Base-by-base conservation (phyloP, 1,140 invertebrate genomes). In the Bombus difficillimus region DNA sequence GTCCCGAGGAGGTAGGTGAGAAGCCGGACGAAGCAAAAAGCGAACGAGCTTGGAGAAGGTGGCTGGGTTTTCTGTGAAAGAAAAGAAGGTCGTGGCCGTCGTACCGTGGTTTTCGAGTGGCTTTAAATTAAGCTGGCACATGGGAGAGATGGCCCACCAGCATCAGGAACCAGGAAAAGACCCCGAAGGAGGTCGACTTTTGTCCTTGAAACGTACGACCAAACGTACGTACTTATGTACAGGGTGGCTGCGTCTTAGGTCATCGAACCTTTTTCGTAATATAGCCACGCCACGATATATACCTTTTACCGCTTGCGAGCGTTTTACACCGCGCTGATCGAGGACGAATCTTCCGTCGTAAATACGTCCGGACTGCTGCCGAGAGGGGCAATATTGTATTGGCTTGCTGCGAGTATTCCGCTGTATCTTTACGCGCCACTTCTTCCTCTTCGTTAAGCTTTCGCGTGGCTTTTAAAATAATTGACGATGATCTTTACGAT, bases 181-280 rank as follows among this genome's bases (percentile, higher is more conserved):
- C 84, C 78, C 53, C 72, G 85, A 89, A 92, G 87, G 89, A 90
- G 86, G 88, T 88, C 92, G 81, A 88, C 83, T 85, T 81, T 91
- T 87, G 87, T 91, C 85, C 90, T 92, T 89, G 86, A 86, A 90
- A 90, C 73, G 83, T 72, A 77, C 72, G 78, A 86, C 73, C 62
- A 62, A 41, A 43, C 25, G 34, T 22, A 39, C 64, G 41, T 66
- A 73, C 47, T 41, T 32, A 32, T 53, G 22, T 32, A 22, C 34
- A 78, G 79, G 87, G 68, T 84, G 74, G 86, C 77, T 81, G 83
- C 68, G 77, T 88, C 86, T 81, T 53, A 69, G 83, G 86, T 90
- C 83, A 73, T 71, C 86, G 86, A 86, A 87, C 86, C 57, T 68
- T 69, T 88, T 82, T 77, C 72, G 76, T 62, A 72, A 80, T 37